A percentile compares a stretch with the other conserved stretches of the same genome.
phyloP scores from a whole-genome alignment of 2,888 invertebrate species.

The Stenodera caucasica region DNA sequence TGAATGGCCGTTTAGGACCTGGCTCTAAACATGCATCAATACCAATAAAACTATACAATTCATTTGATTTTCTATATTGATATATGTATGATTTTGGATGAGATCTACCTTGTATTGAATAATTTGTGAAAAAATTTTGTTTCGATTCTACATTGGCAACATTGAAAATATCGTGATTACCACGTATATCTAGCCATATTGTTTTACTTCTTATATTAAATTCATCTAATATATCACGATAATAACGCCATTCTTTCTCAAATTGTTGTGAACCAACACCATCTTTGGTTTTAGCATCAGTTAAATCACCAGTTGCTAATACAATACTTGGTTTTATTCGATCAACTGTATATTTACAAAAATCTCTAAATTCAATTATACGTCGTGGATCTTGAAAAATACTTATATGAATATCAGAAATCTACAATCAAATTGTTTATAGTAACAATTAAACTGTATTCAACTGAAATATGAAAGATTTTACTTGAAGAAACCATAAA shows the following conservation, averaged over 20 bases:
- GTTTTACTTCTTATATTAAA: constrained; percentile 69
- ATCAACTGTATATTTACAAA: constrained; percentile 74
- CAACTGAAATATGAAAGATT: constrained; percentile 4
- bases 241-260: constrained; percentile 80
- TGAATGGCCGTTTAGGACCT: constrained; percentile 84
- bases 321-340: constrained; percentile 76
- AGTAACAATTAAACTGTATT: neutral
- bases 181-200: constrained; percentile 85
- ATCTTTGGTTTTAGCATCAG: constrained; percentile 82
- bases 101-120: constrained; percentile 74
- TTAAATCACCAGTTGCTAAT: constrained; percentile 84
- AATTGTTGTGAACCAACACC: constrained; percentile 80
- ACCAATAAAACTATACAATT: constrained; percentile 78
- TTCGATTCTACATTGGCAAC: constrained; percentile 68
- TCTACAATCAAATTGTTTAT: constrained; percentile 57
- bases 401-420: constrained; percentile 88
- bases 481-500: constrained; percentile 79
- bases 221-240: constrained; percentile 69
- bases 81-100: constrained; percentile 76
- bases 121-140: constrained; percentile 76
- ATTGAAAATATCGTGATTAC: constrained; percentile 94
- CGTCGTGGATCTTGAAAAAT: constrained; percentile 76
- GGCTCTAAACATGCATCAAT: constrained; percentile 87
- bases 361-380: constrained; percentile 75
- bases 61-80: constrained; percentile 60